Evolutionary conservation across 2,797 vertebrate genomes (phyloP).

Genomic region (Brachyrhaphis roseni): DNA sequence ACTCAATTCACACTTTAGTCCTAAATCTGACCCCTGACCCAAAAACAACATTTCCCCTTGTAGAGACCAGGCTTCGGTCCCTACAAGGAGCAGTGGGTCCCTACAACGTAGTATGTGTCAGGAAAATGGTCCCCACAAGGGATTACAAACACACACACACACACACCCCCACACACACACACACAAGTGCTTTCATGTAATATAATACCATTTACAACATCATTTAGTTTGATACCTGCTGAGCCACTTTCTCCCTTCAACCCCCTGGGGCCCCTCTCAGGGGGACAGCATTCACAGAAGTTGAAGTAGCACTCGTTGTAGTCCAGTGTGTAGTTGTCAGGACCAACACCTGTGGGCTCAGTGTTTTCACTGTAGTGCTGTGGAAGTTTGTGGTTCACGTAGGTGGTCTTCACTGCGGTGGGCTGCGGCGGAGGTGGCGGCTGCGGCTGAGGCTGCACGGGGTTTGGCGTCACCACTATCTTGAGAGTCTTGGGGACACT

Average conservation of each 20-base stretch:
- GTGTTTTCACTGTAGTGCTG: conserved; percentile 65
- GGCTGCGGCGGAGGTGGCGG: conserved; percentile 35
- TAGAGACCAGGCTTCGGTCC: too few species aligned
- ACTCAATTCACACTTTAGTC: too few species aligned
- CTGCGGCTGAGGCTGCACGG: conserved; percentile 53
- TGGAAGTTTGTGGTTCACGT: conserved; percentile 53
- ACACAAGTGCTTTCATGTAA: too few species aligned
- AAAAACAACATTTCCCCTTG: too few species aligned
- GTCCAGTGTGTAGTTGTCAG: conserved; percentile 90
- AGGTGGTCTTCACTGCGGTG: conserved; percentile 61
- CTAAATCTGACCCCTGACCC: too few species aligned
- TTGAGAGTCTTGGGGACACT: conserved; percentile 62
- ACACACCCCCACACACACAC: too few species aligned
- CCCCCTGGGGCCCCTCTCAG: conserved; percentile 83
- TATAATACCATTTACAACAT: background rate
- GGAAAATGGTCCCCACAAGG: too few species aligned
- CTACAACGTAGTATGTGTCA: too few species aligned
- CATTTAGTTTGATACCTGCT: conserved; percentile 79
- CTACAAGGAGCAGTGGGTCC: too few species aligned
- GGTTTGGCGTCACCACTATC: conserved; percentile 47
- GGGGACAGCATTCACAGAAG: conserved; percentile 93
- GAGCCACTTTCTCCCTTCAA: conserved; percentile 84
- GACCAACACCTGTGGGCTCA: conserved; percentile 64
- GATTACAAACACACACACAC: too few species aligned
- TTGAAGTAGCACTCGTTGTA: conserved; percentile 92